phyloP scores from a whole-genome alignment of 2,113 vertebrate species.

The Deroptyus accipitrinus region DNA sequence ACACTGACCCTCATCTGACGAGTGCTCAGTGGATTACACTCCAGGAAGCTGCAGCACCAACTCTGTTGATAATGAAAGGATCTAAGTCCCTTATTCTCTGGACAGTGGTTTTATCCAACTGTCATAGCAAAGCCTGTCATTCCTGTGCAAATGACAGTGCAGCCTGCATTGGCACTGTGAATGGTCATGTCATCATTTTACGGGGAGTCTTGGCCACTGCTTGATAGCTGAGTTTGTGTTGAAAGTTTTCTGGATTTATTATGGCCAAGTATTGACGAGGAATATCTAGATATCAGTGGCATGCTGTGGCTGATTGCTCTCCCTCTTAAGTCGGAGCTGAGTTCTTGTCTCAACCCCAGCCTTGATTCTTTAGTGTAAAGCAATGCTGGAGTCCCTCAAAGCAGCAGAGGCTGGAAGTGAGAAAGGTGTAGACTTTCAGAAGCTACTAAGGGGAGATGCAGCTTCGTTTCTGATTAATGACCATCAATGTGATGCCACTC shows the following conservation, averaged over 20 bases:
- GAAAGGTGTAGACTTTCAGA: background rate
- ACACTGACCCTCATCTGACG: rapidly evolving
- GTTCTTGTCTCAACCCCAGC: background rate
- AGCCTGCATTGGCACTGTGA: background rate
- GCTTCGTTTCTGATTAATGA: background rate
- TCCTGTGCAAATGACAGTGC: rapidly evolving
- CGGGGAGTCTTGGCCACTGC: background rate
- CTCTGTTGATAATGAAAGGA: background rate
- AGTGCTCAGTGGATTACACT: background rate
- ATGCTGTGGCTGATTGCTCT: background rate
- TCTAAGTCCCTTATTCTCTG: background rate
- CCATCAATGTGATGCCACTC: background rate
- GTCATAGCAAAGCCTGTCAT: background rate
- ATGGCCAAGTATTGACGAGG: background rate
- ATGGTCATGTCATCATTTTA: rapidly evolving
- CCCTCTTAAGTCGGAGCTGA: background rate
- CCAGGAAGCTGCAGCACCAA: background rate
- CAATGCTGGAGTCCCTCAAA: background rate
- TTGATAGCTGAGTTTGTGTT: background rate
- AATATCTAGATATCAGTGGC: background rate
- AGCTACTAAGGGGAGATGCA: rapidly evolving
- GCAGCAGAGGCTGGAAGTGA: background rate
- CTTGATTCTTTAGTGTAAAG: rapidly evolving
- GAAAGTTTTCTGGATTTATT: background rate
- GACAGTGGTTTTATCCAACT: background rate